Base-by-base conservation (phyloP, 2,113 vertebrate genomes). In the Promerops cafer region DNA sequence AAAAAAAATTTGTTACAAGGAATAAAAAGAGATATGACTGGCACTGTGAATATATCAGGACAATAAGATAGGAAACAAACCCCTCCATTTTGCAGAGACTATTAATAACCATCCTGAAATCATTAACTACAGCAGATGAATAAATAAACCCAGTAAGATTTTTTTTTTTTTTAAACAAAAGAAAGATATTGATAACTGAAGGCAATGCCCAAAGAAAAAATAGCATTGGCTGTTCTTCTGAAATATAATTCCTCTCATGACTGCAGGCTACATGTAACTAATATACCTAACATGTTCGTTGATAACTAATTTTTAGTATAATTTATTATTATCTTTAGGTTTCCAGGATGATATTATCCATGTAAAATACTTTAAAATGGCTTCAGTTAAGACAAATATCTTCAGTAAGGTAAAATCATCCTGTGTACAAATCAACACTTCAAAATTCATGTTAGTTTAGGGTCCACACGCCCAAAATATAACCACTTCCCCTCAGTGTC, bases 251-350 rank as follows among this genome's bases (percentile, higher is more conserved):
- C 40, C 37, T 49, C 5, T 54, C 3, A 1, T 44, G 64, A 83
- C 4, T 61, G 28, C 30, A 71, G 10, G 11, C 69, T 71, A 76
- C 13, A 15, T 22, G 30, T 53, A 72, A 68, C 17, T 71, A 59
- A 44, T 26, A 72, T 2, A 76, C 3, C 4, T 17, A 82, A 44
- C 4, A 57, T 27, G 16, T 33, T 75, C 0, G 0, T 16, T 61
- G 37, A 31, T 68, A 87, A 56, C 30, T 31, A 14, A 68, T 72
- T 90, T 79, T 44, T 52, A 65, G 31, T 68, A 27, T 65, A 18
- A 84, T 63, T 64, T 70, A 33, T 68, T 75, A 28, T 82, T 56
- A 20, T 71, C 27, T 56, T 90, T 47, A 71, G 4, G 6, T 47
- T 83, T 72, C 59, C 33, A 69, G 9, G 11, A 39, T 52, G 3